Evolutionary conservation across 2,888 invertebrate genomes (phyloP), one percentile per base, ranked within the genome.

Genomic region (Branchipolynoe longqiensis): DNA sequence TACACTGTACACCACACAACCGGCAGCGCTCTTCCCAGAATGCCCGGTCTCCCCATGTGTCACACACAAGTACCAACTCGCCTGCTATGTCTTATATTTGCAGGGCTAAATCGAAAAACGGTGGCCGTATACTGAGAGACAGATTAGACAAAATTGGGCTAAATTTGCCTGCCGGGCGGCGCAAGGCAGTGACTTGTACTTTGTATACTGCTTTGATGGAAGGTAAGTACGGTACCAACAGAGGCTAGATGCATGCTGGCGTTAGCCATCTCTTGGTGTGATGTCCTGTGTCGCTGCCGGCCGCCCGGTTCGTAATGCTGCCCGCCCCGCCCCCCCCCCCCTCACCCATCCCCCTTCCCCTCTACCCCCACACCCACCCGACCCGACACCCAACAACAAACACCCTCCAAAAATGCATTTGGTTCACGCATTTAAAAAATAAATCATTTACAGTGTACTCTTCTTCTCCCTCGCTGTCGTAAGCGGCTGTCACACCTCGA

Each of bases 81-180:
- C 69, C 69, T 69, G 69, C 33, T 69, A 31, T 69, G 69, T 69
- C 54, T 36, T 82, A 82, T 85, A 69, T 48, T 73, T 95, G n/a
- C 95, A 98, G 98, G 94, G 99, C 99, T 87, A 99, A 99, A 94
- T 99, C 99, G 93, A 99, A 99, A 96, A 99, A 99, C 95, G 99
- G 99, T 64, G 99, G 99, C 0, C 95, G 99, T 88, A 96, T 99
- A 88, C 95, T 99, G 87, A 95, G 99, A 91, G 99, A 99, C 94
- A 99, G 99, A 93, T 95, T 99, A 94, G 99, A 99, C 94, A 98
- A 99, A 95, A 99, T 99, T 92, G 99, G 99, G 58, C 95, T 99
- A 86, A 99, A 98, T 95, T 95, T 99, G 89, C 99, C 99, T 8
- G 99, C 99, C 31, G 99, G 99, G 12, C 95, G 99, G 91, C 96